phyloP scores from a whole-genome alignment of 2,113 vertebrate genomes.

The Callopanchax toddi region DNA sequence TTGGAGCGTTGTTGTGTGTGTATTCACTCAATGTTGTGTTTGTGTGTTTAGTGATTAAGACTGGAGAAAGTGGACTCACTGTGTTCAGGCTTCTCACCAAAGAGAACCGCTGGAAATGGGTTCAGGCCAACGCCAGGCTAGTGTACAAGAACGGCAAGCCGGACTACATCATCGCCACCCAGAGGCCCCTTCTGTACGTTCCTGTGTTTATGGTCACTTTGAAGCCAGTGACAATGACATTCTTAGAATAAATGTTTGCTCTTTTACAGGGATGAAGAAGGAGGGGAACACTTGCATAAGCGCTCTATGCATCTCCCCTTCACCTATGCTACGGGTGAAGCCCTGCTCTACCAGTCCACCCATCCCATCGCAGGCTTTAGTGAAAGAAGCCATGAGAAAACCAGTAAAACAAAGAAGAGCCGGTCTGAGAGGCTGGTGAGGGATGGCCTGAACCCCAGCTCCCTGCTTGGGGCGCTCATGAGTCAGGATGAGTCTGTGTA shows the following conservation, averaged over 20 bases:
- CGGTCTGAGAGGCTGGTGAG: constrained; percentile 56
- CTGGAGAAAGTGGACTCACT: constrained; percentile 77
- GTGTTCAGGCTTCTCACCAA: constrained; percentile 85
- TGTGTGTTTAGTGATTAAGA: constrained; percentile 80
- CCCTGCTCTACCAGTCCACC: constrained; percentile 82
- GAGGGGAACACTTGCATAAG: constrained; percentile 83
- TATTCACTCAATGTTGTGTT: background rate
- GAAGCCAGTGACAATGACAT: background rate
- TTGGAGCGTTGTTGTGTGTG: too few relatives aligned
- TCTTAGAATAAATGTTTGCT: background rate
- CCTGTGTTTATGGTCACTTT: background rate
- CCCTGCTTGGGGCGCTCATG: constrained; percentile 76
- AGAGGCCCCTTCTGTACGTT: constrained; percentile 56
- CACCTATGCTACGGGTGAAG: constrained; percentile 86
- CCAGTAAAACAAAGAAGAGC: constrained; percentile 73
- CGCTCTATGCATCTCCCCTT: constrained; percentile 85
- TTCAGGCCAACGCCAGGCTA: constrained; percentile 80
- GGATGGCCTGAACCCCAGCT: constrained; percentile 62
- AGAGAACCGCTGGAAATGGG: constrained; percentile 80
- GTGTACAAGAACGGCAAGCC: constrained; percentile 79
- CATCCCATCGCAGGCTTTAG: constrained; percentile 69
- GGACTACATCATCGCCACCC: constrained; percentile 79
- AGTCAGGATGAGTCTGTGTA: constrained; percentile 75
- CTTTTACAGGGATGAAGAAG: constrained; percentile 83
- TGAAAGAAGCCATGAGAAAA: constrained; percentile 67